These are phyloP conservation scores for Carcina quercana DNA, from an alignment of 2,888 invertebrate genomes.

Conservation along the genomic window DNA sequence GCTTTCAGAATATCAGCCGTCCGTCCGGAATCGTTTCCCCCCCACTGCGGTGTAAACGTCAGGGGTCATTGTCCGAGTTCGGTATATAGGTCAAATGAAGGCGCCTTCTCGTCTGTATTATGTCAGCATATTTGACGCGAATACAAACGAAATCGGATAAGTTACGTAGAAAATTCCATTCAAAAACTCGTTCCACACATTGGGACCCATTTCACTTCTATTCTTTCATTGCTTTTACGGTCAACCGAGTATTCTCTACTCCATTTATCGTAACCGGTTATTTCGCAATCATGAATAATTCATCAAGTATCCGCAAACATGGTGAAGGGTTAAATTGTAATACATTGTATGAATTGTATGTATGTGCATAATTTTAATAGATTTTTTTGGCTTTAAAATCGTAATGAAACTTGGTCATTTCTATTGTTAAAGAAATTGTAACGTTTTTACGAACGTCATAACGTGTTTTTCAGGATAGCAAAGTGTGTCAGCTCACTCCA, in stretches of 20 bases:
- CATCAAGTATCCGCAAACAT: slow-evolving; percentile 24
- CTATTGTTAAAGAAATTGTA: no score
- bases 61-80: slow-evolving; percentile 59
- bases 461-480: no score
- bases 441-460: no score
- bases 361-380: background rate
- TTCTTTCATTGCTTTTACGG: slow-evolving; percentile 26
- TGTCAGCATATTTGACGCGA: slow-evolving; percentile 39
- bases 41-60: slow-evolving; percentile 32
- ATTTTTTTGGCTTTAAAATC: background rate
- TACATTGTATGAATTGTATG: slow-evolving; percentile 20
- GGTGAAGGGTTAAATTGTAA: slow-evolving; percentile 41
- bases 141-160: slow-evolving; percentile 34
- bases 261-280: slow-evolving; percentile 39
- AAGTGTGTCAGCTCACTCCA: no score
- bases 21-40: slow-evolving; percentile 14
- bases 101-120: slow-evolving; percentile 65
- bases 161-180: slow-evolving; percentile 32
- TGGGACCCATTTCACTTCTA: slow-evolving; percentile 29
- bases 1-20: background rate
- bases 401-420: slow-evolving; percentile 12
- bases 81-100: slow-evolving; percentile 67
- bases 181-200: slow-evolving; percentile 33
- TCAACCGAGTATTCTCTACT: slow-evolving; percentile 21
- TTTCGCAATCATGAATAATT: slow-evolving; percentile 39